These are phyloP conservation scores for Lordiphosa collinella DNA, from an alignment of 1,140 invertebrate species.

Conservation along the genomic window DNA sequence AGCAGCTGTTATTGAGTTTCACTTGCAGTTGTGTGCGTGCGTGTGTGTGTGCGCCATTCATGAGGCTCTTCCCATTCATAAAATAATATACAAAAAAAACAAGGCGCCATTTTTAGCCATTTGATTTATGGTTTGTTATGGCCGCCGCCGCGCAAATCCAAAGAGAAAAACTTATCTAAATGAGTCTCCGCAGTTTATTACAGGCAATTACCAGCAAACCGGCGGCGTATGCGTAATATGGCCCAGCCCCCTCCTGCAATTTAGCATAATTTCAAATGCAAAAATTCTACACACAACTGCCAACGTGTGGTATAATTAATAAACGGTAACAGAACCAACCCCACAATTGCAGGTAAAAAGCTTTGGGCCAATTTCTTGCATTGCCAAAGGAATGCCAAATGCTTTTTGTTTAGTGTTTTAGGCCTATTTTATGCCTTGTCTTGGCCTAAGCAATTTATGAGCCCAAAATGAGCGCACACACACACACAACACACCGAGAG, in stretches of 20 bases:
- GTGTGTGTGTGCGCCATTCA: conserved; percentile 5
- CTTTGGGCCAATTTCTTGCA: conserved; percentile 5
- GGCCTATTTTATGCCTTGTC: conserved; percentile 10
- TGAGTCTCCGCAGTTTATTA: conserved; percentile 8
- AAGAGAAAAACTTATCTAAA: conserved; percentile 3
- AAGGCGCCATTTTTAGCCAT: conserved; percentile 1
- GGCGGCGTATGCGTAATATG: conserved; percentile 4
- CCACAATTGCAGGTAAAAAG: conserved; percentile 8
- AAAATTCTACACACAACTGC: conserved; percentile 2
- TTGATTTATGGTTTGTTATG: conserved; percentile 5
- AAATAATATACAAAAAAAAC: not conserved
- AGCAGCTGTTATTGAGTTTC: conserved; percentile 8
- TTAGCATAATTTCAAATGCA: conserved; percentile 11
- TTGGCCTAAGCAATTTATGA: conserved; percentile 9
- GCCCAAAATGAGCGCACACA: conserved; percentile 5
- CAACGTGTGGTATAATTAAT: conserved; percentile 7
- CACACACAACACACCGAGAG: not conserved
- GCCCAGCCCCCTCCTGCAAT: not conserved
- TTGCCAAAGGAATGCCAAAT: conserved; percentile 12
- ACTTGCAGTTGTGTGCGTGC: conserved; percentile 1
- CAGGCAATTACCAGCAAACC: not conserved
- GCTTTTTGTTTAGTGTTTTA: conserved; percentile 7
- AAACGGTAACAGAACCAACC: conserved; percentile 5
- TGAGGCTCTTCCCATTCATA: conserved; percentile 1
- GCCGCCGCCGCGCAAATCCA: too few species aligned